These are phyloP conservation scores for Podarcis lilfordi DNA, from an alignment of 2,797 vertebrate species.

Conservation along the genomic window DNA sequence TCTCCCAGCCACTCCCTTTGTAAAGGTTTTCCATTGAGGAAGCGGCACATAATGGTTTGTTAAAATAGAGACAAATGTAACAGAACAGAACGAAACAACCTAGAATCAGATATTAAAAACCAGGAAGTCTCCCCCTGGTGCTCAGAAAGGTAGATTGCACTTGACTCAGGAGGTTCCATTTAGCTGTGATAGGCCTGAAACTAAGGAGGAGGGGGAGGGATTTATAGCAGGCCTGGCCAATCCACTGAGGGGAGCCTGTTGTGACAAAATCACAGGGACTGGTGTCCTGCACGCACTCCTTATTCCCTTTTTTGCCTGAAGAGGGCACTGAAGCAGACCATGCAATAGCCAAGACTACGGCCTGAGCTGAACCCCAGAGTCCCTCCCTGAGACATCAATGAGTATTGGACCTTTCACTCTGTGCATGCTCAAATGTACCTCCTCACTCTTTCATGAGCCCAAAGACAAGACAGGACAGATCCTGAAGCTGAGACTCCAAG, in stretches of 20 bases:
- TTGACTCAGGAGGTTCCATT: not conserved
- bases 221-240: no score
- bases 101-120: not conserved
- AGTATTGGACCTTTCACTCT: not conserved
- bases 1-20: no score
- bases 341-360: no score
- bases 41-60: no score
- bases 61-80: not conserved
- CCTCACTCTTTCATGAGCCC: not conserved
- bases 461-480: not conserved
- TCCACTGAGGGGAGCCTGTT: no score
- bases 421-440: not conserved
- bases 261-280: rapidly evolving
- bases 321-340: not conserved
- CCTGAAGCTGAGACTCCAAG: no score
- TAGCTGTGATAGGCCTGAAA: not conserved
- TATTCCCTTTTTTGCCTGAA: not conserved
- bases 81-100: not conserved
- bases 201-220: no score
- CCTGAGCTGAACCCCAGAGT: not conserved
- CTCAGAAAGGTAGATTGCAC: not conserved
- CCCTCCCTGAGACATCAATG: not conserved
- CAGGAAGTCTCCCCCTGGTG: no score
- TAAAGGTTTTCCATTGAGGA: no score
- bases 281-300: no score